A percentile compares a stretch with the other conserved stretches of the same genome.
These are phyloP conservation scores for Macrophya annulata DNA, from an alignment of 2,888 invertebrate species.

Conservation along the genomic window DNA sequence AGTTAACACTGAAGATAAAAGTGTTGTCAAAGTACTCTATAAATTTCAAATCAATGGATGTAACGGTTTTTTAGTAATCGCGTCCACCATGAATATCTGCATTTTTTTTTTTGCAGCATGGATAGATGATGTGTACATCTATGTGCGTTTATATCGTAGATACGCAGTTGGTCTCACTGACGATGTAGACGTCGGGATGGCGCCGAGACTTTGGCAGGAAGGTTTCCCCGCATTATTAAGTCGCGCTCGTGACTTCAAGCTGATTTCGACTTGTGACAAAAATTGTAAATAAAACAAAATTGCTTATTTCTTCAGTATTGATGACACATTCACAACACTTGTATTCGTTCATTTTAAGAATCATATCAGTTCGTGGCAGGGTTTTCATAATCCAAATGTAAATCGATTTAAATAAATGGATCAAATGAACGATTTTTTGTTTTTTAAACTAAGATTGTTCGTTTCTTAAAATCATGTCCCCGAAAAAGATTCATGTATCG, in stretches of 20 bases:
- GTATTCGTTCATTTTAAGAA: neutral
- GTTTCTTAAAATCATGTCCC: neutral
- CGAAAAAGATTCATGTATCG: neutral
- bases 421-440: neutral
- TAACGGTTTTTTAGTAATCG: neutral
- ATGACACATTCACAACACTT: neutral
- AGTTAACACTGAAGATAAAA: neutral
- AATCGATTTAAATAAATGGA: neutral
- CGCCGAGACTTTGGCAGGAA: constrained; percentile 30
- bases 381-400: neutral
- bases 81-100: neutral
- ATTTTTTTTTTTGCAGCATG: neutral
- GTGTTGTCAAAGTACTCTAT: neutral
- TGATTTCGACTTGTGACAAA: neutral
- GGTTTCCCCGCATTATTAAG: neutral
- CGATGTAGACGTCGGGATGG: neutral
- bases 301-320: neutral
- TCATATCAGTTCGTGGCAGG: neutral
- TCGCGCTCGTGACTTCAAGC: neutral
- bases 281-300: neutral
- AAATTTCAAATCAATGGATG: neutral
- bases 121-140: neutral
- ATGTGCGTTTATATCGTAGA: neutral
- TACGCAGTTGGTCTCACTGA: neutral
- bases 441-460: neutral